Evolutionary conservation across 2,113 vertebrate genomes (phyloP).

Genomic region (Proterorhinus semilunaris): DNA sequence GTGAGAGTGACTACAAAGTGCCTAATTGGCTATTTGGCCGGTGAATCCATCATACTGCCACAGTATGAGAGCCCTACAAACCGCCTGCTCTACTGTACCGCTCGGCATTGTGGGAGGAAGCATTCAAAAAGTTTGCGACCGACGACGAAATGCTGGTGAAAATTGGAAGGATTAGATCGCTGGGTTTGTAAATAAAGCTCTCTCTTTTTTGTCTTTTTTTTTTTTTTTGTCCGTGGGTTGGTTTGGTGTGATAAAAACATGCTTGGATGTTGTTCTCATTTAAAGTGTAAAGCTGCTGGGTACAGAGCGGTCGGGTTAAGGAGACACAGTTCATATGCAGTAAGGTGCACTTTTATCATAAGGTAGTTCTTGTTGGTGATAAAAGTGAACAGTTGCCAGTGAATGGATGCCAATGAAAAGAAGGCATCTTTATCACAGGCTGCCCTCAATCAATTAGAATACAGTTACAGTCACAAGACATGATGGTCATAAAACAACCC

Average conservation of each 20-base stretch:
- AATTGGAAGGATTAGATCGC: background rate
- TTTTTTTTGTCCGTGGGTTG: background rate
- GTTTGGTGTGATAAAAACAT: background rate
- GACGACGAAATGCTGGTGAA: slow-evolving; percentile 8
- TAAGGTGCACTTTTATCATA: background rate
- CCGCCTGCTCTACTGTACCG: slow-evolving; percentile 29
- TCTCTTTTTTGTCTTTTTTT: background rate
- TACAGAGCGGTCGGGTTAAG: background rate
- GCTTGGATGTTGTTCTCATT: background rate
- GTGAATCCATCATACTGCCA: slow-evolving; percentile 72
- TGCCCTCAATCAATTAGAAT: too few relatives aligned
- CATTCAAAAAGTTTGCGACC: slow-evolving; percentile 23
- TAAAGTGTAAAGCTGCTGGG: background rate
- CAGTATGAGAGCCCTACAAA: slow-evolving; percentile 49
- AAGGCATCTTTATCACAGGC: too few relatives aligned
- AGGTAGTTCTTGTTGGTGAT: background rate
- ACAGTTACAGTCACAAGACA: too few relatives aligned
- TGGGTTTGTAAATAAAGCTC: background rate
- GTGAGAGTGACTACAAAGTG: slow-evolving; percentile 68
- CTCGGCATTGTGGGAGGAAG: slow-evolving; percentile 9
- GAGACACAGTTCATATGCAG: background rate
- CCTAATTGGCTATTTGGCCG: slow-evolving; percentile 73
- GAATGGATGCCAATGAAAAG: too few relatives aligned
- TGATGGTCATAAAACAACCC: too few relatives aligned
- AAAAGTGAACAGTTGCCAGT: background rate